Evolutionary conservation across 2,797 vertebrate genomes (phyloP).

Genomic region (Simalia tracyae): DNA sequence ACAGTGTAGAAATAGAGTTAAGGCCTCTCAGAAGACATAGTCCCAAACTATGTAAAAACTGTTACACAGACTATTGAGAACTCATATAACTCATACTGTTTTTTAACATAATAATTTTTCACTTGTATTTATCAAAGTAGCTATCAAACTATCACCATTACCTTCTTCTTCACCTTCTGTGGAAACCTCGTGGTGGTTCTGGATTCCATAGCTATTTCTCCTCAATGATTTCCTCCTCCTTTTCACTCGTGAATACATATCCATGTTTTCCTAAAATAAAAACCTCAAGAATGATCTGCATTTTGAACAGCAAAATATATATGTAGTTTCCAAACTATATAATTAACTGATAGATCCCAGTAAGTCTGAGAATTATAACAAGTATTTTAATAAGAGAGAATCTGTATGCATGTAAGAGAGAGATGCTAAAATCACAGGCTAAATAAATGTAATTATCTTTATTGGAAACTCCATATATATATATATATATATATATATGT

Average conservation of each 20-base stretch:
- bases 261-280: conserved; percentile 93
- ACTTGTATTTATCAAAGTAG: not conserved
- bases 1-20: not conserved
- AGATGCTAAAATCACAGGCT: not conserved
- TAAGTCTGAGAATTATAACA: not conserved
- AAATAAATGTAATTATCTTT: not conserved
- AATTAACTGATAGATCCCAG: not conserved
- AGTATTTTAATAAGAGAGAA: not conserved
- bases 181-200: conserved; percentile 92
- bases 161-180: conserved; percentile 92
- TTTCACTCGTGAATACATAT: conserved; percentile 99
- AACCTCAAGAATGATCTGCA: conserved; percentile 6
- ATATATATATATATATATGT: too few relatives aligned
- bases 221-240: conserved; percentile 91
- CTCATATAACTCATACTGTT: not conserved
- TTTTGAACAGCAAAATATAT: not conserved
- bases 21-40: not conserved
- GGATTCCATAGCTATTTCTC: conserved; percentile 91
- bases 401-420: not conserved
- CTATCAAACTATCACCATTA: conserved; percentile 71
- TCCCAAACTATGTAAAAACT: not conserved
- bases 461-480: not conserved
- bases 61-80: not conserved
- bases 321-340: not conserved
- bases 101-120: not conserved